Evolutionary conservation across 35 echinoderm and acorn worm genomes (phyloP).

Genomic region (Diadema setosum): DNA sequence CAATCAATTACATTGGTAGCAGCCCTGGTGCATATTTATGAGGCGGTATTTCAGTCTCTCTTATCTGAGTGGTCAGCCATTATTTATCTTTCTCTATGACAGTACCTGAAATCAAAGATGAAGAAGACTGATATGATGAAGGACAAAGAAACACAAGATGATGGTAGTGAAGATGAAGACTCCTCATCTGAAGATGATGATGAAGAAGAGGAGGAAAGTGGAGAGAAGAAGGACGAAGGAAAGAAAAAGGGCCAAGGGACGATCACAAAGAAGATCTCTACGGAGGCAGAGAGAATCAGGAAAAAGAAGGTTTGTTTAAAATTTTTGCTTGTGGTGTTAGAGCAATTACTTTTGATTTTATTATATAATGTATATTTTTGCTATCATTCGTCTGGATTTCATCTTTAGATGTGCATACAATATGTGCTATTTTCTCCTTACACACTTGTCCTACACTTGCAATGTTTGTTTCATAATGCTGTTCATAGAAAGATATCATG

Average conservation of each 20-base stretch:
- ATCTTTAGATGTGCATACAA: no score
- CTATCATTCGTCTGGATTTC: no score
- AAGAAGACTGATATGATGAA: conserved; percentile 24
- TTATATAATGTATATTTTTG: no score
- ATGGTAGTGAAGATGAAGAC: conserved; percentile 27
- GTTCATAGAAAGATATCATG: no score
- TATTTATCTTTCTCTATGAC: background rate
- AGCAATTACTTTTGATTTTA: no score
- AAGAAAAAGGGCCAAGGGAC: background rate
- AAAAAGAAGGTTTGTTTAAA: conserved; percentile 19
- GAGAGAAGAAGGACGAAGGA: background rate
- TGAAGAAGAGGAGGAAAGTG: background rate
- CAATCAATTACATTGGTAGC: no score
- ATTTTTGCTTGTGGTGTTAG: no score
- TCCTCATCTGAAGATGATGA: conserved; percentile 31
- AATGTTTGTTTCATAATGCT: no score
- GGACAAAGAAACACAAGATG: conserved; percentile 3
- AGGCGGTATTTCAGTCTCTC: no score
- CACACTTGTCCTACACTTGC: no score
- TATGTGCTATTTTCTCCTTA: no score
- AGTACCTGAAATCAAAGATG: conserved; percentile 75
- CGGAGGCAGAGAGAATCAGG: background rate
- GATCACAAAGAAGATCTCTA: background rate
- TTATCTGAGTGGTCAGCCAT: background rate
- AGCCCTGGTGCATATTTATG: no score